Percentiles rank a stretch among this genome's conserved stretches.
Conservation (phyloP, 1,140 invertebrate species). For the Chironomus striatipennis region DNA sequence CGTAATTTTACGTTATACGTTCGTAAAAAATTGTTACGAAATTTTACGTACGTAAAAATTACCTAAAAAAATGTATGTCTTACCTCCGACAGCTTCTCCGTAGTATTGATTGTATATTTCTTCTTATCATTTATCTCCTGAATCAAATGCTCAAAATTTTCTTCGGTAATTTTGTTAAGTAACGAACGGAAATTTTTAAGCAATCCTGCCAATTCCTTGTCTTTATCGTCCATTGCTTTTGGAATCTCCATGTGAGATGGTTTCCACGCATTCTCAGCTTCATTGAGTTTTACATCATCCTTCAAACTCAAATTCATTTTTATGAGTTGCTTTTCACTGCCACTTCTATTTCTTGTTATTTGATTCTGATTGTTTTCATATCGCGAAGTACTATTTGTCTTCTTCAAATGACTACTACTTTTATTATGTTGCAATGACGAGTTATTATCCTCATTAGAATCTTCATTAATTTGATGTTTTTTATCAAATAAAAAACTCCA, state of each 20-base stretch:
- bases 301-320: not conserved
- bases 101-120: constrained; percentile 66
- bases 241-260: constrained; percentile 51
- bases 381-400: not conserved
- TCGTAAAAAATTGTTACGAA: too few species aligned
- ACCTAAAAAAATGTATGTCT: not conserved
- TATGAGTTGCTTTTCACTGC: not conserved
- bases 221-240: constrained; percentile 44
- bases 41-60: too few species aligned
- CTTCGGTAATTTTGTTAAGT: constrained; percentile 89
- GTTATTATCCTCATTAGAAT: not conserved
- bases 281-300: constrained; percentile 78
- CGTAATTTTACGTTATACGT: too few species aligned
- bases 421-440: not conserved
- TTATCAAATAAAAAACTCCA: too few species aligned
- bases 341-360: not conserved
- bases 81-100: constrained; percentile 59
- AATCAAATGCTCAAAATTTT: constrained; percentile 78
- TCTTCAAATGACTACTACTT: not conserved
- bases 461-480: not conserved
- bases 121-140: constrained; percentile 54
- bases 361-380: not conserved
- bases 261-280: constrained; percentile 85
- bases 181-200: constrained; percentile 79
- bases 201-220: constrained; percentile 54